Evolutionary conservation across 1,140 invertebrate genomes (phyloP).

Genomic region (Lordiphosa mommai): DNA sequence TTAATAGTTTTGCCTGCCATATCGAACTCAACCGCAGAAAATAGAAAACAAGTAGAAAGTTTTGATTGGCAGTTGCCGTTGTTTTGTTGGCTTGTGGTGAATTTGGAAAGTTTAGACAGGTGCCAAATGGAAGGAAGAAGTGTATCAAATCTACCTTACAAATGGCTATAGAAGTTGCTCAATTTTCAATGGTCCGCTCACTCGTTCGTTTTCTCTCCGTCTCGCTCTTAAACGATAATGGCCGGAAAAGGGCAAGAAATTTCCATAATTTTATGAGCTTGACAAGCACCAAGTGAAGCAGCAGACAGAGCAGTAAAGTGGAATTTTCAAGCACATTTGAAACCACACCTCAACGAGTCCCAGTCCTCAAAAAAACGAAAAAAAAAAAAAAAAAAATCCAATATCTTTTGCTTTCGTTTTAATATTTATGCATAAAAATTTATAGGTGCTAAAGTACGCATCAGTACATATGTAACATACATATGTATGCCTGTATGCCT

Average conservation of each 20-base stretch:
- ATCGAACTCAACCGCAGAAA: slow-evolving; percentile 19
- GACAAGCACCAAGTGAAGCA: slow-evolving; percentile 28
- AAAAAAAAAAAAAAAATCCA: slow-evolving; percentile 3
- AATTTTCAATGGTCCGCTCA: slow-evolving; percentile 33
- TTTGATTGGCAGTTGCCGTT: slow-evolving; percentile 71
- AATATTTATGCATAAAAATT: slow-evolving; percentile 75
- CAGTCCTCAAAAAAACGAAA: no score
- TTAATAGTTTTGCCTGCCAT: no score
- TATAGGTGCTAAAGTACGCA: slow-evolving; percentile 71
- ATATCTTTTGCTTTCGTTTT: slow-evolving; percentile 26
- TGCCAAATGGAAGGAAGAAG: slow-evolving; percentile 20
- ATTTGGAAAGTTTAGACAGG: slow-evolving; percentile 48
- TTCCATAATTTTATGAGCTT: slow-evolving; percentile 73
- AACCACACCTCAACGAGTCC: slow-evolving; percentile 26
- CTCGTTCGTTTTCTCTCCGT: no score
- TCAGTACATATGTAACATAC: slow-evolving; percentile 54
- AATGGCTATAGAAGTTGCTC: slow-evolving; percentile 28
- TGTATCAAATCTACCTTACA: not conserved
- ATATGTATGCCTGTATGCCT: no score
- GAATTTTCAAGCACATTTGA: slow-evolving; percentile 53
- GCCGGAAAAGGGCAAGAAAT: slow-evolving; percentile 64
- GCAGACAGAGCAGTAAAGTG: slow-evolving; percentile 43
- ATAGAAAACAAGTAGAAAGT: slow-evolving; percentile 45
- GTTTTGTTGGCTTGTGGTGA: slow-evolving; percentile 23
- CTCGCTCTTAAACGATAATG: slow-evolving; percentile 31